Evolutionary conservation across 2,888 invertebrate species (phyloP).

Genomic region (Copidosoma aretas): DNA sequence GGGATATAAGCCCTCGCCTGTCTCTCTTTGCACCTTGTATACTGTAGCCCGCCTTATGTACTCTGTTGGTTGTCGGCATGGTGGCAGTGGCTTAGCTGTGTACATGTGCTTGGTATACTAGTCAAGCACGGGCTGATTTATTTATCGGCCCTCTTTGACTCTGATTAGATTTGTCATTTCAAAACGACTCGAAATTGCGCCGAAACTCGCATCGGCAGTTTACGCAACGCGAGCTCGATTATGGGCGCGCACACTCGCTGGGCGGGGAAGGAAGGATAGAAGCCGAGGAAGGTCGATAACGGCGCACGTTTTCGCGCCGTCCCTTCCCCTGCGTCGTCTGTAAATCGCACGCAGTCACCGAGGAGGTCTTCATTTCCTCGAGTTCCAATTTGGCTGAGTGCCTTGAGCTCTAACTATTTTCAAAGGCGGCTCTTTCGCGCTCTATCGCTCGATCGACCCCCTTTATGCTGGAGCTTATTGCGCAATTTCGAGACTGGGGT

Average conservation of each 20-base stretch:
- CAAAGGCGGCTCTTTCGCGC: neutral
- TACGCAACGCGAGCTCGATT: neutral
- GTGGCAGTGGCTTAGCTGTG: too few relatives aligned
- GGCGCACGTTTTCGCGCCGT: neutral
- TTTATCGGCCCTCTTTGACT: neutral
- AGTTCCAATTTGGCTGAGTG: conserved; percentile 49
- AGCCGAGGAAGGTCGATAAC: neutral
- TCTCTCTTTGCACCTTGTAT: neutral
- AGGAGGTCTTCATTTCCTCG: conserved; percentile 46
- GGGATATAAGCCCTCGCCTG: neutral
- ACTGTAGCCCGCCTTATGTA: too few relatives aligned
- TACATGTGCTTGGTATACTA: too few relatives aligned
- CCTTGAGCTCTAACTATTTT: conserved; percentile 32
- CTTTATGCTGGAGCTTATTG: neutral
- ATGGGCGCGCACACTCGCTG: neutral
- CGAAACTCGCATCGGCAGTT: neutral
- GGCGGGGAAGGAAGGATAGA: neutral
- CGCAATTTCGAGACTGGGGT: neutral
- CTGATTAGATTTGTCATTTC: neutral
- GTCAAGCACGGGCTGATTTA: neutral
- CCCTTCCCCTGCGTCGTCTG: conserved; percentile 22
- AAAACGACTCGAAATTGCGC: neutral
- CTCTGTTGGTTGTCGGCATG: too few relatives aligned
- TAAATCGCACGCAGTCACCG: conserved; percentile 23
- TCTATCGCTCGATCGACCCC: conserved; percentile 13